Evolutionary conservation across 2,888 invertebrate genomes (phyloP), one percentile per base, ranked within the genome.

Genomic region (Athripsodes cinereus): DNA sequence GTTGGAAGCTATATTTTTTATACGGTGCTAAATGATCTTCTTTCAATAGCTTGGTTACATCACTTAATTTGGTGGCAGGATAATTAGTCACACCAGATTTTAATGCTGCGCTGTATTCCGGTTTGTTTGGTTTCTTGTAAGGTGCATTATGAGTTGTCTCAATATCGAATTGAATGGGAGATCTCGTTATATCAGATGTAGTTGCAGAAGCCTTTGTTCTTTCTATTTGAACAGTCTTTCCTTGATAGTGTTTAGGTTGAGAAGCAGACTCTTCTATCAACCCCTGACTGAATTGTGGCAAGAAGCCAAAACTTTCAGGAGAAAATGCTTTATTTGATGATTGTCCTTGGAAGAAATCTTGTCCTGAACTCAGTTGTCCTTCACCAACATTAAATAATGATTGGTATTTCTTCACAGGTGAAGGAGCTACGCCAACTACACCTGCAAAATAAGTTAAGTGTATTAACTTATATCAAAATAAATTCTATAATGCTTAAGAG

Each of bases 301-400:
- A 73, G 65, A 76, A 78, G 63, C 78, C 79, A 66, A 78, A 78
- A 66, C 69, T 69, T 67, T 74, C 71, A 57, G 78, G 72, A 64
- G 76, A 73, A 69, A 78, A 78, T 64, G 68, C 67, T 62, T 69
- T 74, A 66, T 75, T 73, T 65, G 78, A 76, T 57, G 75, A 74
- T 65, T 72, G 72, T 52, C 70, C 69, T 69, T 74, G 74, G 64
- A 78, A 68, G 5, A 73, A 74, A 70, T 78, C 76, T 54, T 53
- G 51, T n/a, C 55, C 53, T 13, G 16, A 44, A 19, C 44, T 18
- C 13, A 53, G 19, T 64, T 76, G 73, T 52, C 77, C 77, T 71
- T 78, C 78, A 72, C 76, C 76, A 57, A 75, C 74, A 64, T 78
- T 76, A 65, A 76, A 78, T 50, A 75, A 69, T 62, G 73, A 70